A percentile compares a stretch with the other conserved stretches of the same genome.
These are phyloP conservation scores for Pocillopora meandrina DNA, from an alignment of 92 coral and sea anemone genomes.

Conservation along the genomic window DNA sequence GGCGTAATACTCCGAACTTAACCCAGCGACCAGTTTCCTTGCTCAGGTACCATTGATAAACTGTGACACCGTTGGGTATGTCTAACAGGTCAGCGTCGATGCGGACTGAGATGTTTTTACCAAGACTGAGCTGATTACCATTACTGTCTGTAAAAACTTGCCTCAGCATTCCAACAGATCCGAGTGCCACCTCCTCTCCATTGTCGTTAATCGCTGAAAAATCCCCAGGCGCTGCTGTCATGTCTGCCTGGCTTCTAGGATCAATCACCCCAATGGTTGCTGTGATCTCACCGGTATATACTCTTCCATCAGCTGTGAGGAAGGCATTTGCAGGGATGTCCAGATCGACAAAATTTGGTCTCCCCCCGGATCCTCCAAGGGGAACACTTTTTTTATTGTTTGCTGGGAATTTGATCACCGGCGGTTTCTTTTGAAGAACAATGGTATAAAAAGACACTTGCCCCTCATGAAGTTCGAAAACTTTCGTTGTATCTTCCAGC, in stretches of 20 bases:
- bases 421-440: conserved; percentile 33
- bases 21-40: conserved; percentile 28
- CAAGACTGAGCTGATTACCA: neutral
- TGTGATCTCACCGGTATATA: conserved; percentile 2
- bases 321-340: conserved; percentile 21
- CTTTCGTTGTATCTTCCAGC: conserved; percentile 44
- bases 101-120: conserved; percentile 6
- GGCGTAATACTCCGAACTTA: conserved; percentile 11
- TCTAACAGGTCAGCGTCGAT: conserved; percentile 11
- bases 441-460: conserved; percentile 39
- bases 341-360: conserved; percentile 7
- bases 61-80: neutral
- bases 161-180: conserved; percentile 19
- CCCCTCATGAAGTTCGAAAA: conserved; percentile 24
- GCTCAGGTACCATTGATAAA: conserved; percentile 7
- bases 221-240: conserved; percentile 23
- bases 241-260: conserved; percentile 23
- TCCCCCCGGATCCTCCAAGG: neutral
- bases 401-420: conserved; percentile 28
- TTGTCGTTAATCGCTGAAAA: conserved; percentile 23
- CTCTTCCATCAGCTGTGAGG: conserved; percentile 1
- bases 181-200: conserved; percentile 23
- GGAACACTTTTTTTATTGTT: neutral
- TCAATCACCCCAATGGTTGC: conserved; percentile 18
- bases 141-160: conserved; percentile 9